Base-by-base conservation (phyloP, 2,113 vertebrate species). In the Triplophysa rosa region DNA sequence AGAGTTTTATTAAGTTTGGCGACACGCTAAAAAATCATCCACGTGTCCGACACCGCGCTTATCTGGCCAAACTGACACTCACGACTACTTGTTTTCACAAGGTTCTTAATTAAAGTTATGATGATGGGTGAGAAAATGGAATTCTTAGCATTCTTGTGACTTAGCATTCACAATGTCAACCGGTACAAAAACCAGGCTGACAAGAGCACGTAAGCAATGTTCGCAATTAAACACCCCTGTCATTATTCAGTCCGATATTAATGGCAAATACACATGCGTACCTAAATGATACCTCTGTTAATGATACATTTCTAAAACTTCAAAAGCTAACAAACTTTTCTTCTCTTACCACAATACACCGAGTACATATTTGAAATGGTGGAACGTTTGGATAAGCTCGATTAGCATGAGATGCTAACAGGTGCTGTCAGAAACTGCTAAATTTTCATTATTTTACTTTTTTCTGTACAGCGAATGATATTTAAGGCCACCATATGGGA, bases 351-450 rank as follows among this genome's bases (percentile, higher is more conserved):
- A 24, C 49, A 77, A 73, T 70, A 74, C 69, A 40, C 1, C 4
- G 65, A 70, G 23, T 66, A 81, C 61, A 73, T 80, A 63, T 80
- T 67, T 82, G n/a, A 80, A 80, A 23, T 69, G 54, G 72, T 23
- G 56, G 33, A n/a, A 29, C 19, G 16, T 72, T 76, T 78, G 66
- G 17, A 69, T 62, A 37, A 67, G 52, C 29, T 26, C 64, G 74
- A 79, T 82, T 40, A 68, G 16, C 67, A 61, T 67, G 13, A 17
- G 61, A 66, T 59, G 74, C 67, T 33, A 29, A 37, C 33, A 37
- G 33, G 33, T 37, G 33, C 33, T 37, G 33, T 37, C 33, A 37
- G 33, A 37, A 37, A 37, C 33, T 7, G 33, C 33, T 7, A 7
- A 37, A 6, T 37, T 37, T 37, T 37, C 33, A 37, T 7, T 37